phyloP scores from a whole-genome alignment of 2,797 vertebrate genomes.

The Dryobates pubescens region DNA sequence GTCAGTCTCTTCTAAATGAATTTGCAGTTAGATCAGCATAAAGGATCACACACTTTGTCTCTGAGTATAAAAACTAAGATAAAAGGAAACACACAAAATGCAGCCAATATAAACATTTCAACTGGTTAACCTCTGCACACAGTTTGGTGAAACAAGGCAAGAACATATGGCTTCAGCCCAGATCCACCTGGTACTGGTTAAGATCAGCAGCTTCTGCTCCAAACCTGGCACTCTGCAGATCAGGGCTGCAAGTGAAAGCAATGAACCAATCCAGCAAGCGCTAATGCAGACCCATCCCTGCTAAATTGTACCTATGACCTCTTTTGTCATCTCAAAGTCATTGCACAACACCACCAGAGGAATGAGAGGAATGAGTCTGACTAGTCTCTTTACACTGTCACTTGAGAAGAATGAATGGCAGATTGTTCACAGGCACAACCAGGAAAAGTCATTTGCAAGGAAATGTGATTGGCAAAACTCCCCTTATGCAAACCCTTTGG shows the following conservation, averaged over 20 bases:
- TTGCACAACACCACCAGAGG: rapidly evolving
- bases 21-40: not conserved
- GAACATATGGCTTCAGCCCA: not conserved
- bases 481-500: not conserved
- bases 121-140: not conserved
- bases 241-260: not conserved
- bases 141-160: not conserved
- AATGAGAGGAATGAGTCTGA: rapidly evolving
- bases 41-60: not conserved
- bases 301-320: not conserved
- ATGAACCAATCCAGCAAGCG: rapidly evolving
- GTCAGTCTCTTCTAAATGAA: not conserved
- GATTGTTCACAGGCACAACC: not conserved
- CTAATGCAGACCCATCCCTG: not conserved
- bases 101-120: not conserved
- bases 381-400: not conserved
- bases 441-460: not conserved
- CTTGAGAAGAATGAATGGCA: not conserved
- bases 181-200: not conserved
- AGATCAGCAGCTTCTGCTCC: not conserved
- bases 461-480: not conserved
- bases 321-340: not conserved
- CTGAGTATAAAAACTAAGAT: not conserved
- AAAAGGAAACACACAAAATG: not conserved
- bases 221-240: not conserved